These are phyloP conservation scores for Alethe castanea DNA, from an alignment of 2,113 vertebrate species.

Conservation along the genomic window DNA sequence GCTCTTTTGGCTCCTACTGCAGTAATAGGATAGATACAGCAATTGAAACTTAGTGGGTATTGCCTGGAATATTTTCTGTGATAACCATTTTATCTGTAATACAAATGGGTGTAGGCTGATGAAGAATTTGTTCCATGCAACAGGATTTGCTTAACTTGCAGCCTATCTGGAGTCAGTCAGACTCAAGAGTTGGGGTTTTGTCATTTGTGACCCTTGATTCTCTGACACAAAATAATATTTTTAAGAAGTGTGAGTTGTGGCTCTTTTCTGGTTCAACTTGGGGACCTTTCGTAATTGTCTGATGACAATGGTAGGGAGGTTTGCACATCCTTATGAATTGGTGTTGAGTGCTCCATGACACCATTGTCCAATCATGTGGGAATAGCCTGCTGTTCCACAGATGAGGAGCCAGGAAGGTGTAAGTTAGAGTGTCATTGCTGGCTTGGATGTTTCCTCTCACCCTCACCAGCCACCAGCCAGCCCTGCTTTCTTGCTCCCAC, in stretches of 20 bases:
- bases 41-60: not conserved
- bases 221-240: not conserved
- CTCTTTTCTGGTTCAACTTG: not conserved
- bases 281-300: not conserved
- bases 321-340: not conserved
- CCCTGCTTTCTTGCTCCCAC: not conserved
- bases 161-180: not conserved
- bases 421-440: not conserved
- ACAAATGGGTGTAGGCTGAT: not conserved
- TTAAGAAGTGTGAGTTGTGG: not conserved
- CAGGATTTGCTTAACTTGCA: not conserved
- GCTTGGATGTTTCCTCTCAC: not conserved
- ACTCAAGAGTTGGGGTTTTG: not conserved
- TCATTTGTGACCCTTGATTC: not conserved
- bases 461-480: not conserved
- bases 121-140: not conserved
- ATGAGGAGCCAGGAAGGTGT: not conserved
- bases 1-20: not conserved
- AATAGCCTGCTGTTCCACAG: not conserved
- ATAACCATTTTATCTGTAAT: not conserved
- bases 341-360: not conserved
- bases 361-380: fast-evolving
- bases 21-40: not conserved
- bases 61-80: not conserved
- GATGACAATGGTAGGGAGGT: fast-evolving